Percentiles rank a stretch among this genome's conserved stretches.
These are phyloP conservation scores for Fringilla coelebs DNA, from an alignment of 2,797 vertebrate species.

Conservation along the genomic window DNA sequence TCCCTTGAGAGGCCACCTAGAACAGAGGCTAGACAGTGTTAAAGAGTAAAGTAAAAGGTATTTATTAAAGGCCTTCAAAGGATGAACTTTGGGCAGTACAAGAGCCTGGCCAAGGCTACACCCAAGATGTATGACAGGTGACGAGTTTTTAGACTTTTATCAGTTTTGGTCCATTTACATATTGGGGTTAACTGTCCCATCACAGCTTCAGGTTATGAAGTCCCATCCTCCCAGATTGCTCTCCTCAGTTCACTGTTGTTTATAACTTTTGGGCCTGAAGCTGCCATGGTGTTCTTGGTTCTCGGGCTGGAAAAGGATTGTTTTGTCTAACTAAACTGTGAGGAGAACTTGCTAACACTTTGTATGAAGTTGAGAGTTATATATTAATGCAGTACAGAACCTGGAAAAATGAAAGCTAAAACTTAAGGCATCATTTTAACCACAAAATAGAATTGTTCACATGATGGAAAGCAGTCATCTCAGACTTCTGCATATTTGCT, in stretches of 20 bases:
- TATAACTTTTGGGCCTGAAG: background rate
- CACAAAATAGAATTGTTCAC: conserved; percentile 19
- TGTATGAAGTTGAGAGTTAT: background rate
- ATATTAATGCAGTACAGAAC: background rate
- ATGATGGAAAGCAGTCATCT: conserved; percentile 32
- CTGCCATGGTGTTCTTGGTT: background rate
- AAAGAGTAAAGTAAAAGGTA: background rate
- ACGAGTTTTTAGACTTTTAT: rapidly evolving
- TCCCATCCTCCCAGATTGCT: background rate
- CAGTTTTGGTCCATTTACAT: background rate
- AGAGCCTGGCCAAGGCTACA: rapidly evolving
- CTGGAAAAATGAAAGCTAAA: background rate
- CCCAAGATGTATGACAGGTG: rapidly evolving
- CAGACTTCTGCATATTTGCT: background rate
- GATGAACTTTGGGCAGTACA: background rate
- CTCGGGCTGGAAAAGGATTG: background rate
- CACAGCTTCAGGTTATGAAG: background rate
- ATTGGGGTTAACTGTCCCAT: background rate
- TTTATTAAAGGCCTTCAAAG: background rate
- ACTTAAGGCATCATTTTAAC: background rate
- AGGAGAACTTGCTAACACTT: background rate
- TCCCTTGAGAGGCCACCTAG: background rate
- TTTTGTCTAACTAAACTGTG: background rate
- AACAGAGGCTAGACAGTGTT: background rate
- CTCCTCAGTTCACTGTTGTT: background rate